These are phyloP conservation scores for Antedon bifida DNA, from an alignment of 35 echinoderm and acorn worm genomes.

Conservation along the genomic window DNA sequence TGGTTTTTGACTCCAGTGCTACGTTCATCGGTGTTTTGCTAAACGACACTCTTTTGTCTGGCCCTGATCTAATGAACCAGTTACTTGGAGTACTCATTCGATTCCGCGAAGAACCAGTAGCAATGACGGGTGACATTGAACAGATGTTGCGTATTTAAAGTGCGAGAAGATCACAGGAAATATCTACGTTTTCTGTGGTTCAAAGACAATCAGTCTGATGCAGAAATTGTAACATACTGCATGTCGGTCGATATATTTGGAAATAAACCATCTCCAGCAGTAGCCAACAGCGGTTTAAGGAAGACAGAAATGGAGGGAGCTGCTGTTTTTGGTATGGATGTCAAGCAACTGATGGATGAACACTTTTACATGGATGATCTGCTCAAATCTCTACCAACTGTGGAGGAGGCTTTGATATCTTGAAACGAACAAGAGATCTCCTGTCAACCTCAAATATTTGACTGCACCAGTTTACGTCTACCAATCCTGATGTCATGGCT, in stretches of 20 bases:
- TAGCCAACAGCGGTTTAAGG: conserved; percentile 26
- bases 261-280: conserved; percentile 27
- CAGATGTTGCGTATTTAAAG: conserved; percentile 13
- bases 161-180: conserved; percentile 32
- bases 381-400: conserved; percentile 21
- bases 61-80: background rate
- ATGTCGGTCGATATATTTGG: conserved; percentile 31
- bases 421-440: conserved; percentile 27
- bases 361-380: conserved; percentile 36
- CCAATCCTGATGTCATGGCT: conserved; percentile 13
- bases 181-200: conserved; percentile 34
- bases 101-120: background rate
- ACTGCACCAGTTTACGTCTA: conserved; percentile 31
- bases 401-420: conserved; percentile 20
- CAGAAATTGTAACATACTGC: conserved; percentile 5
- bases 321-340: conserved; percentile 4
- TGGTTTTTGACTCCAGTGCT: background rate
- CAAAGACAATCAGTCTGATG: conserved; percentile 16
- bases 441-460: conserved; percentile 34
- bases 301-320: conserved; percentile 27
- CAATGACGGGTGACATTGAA: conserved; percentile 3
- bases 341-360: background rate
- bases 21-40: background rate
- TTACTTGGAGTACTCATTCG: conserved; percentile 7
- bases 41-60: background rate